phyloP scores from a whole-genome alignment of 2,888 invertebrate species.

The Dendrolimus houi region DNA sequence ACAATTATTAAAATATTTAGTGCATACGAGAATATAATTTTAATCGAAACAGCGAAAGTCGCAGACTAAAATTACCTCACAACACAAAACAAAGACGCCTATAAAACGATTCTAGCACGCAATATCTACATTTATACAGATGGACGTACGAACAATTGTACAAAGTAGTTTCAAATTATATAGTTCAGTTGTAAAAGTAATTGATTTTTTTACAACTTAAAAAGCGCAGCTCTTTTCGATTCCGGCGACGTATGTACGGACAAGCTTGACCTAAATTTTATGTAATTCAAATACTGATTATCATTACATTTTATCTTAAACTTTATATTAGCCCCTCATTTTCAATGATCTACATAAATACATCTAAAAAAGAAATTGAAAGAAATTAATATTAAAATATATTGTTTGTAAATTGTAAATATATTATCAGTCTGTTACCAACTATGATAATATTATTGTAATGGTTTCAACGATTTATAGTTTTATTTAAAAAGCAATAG shows the following conservation, averaged over 20 bases:
- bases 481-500: background rate
- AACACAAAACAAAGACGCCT: background rate
- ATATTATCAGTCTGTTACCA: too few species aligned
- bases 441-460: too few species aligned
- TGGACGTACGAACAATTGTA: background rate
- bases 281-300: too few species aligned
- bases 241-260: background rate
- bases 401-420: too few species aligned
- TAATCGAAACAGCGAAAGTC: background rate
- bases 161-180: slow-evolving; percentile 4
- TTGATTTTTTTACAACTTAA: slow-evolving; percentile 2
- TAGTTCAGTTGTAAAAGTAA: background rate
- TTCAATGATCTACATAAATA: too few species aligned
- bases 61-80: background rate
- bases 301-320: too few species aligned
- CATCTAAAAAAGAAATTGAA: too few species aligned
- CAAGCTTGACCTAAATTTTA: background rate
- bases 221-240: background rate
- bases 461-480: background rate
- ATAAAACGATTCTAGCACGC: background rate
- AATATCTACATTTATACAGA: slow-evolving; percentile 2
- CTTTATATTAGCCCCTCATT: too few species aligned
- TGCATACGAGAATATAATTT: too few species aligned
- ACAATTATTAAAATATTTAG: too few species aligned
- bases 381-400: too few species aligned